phyloP scores from a whole-genome alignment of 2,797 vertebrate species.

The Chaetodon trifasciatus region DNA sequence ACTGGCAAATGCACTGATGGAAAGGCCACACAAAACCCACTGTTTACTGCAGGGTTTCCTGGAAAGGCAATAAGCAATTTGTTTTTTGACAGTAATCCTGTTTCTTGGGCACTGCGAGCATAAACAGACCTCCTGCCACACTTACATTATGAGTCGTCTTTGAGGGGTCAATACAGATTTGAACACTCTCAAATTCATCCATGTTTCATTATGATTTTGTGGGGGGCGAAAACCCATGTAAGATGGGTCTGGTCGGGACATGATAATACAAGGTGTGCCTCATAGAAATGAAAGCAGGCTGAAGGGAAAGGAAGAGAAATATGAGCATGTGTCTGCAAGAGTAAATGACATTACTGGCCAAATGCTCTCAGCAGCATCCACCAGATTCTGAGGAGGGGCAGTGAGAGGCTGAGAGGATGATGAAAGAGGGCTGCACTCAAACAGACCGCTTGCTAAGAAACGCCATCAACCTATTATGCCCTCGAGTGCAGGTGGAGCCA shows the following conservation, averaged over 20 bases:
- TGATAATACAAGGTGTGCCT: conserved; percentile 18
- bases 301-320: conserved; percentile 34
- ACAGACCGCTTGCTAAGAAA: conserved; percentile 53
- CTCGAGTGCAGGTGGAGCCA: conserved; percentile 40
- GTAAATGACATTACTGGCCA: conserved; percentile 63
- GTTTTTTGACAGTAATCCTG: conserved; percentile 36
- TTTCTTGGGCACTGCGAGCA: conserved; percentile 17
- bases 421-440: conserved; percentile 57
- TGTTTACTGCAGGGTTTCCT: conserved; percentile 45
- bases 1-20: conserved; percentile 36
- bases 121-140: conserved; percentile 11
- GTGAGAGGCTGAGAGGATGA: conserved; percentile 33
- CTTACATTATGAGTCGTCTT: not conserved
- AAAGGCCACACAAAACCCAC: conserved; percentile 39
- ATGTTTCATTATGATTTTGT: conserved; percentile 12
- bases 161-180: conserved; percentile 23
- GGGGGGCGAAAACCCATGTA: conserved; percentile 19
- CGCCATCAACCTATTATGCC: conserved; percentile 55
- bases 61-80: conserved; percentile 47
- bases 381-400: conserved; percentile 44
- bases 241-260: conserved; percentile 45
- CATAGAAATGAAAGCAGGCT: conserved; percentile 45
- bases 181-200: conserved; percentile 24
- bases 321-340: conserved; percentile 58
- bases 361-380: conserved; percentile 51